These are phyloP conservation scores for Sorex maritimensis DNA, from an alignment of 2,797 vertebrate genomes.

Conservation along the genomic window DNA sequence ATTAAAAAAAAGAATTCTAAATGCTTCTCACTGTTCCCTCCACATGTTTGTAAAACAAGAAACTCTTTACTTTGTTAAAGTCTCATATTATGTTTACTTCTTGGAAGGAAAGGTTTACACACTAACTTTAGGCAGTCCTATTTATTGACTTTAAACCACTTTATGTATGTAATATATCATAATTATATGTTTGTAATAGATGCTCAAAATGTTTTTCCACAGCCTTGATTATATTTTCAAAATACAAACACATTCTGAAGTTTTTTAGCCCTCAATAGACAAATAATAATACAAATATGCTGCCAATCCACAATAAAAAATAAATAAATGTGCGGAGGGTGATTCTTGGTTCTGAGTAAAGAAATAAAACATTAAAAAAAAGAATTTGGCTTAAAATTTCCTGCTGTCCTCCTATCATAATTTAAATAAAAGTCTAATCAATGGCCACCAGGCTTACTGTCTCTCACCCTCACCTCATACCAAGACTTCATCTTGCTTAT, in stretches of 20 bases:
- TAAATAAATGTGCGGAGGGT: no score
- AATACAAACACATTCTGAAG: conserved; percentile 39
- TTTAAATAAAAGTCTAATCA: no score
- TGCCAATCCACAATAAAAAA: neutral
- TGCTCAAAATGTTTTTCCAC: neutral
- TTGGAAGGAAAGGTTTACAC: neutral
- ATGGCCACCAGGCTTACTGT: no score
- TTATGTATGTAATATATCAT: neutral
- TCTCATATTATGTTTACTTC: neutral
- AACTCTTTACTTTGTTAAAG: neutral
- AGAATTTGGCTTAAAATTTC: no score
- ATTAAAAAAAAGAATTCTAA: no score
- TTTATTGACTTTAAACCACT: conserved; percentile 14
- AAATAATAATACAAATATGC: neutral
- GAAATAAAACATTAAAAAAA: no score
- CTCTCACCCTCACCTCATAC: no score
- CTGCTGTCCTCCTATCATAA: no score
- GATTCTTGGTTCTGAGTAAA: no score
- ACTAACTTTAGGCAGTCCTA: neutral
- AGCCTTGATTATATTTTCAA: neutral
- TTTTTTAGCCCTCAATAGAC: neutral
- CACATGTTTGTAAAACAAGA: neutral
- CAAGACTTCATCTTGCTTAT: no score
- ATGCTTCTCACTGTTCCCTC: neutral
- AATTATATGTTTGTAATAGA: neutral